Evolutionary conservation across 2,797 vertebrate genomes (phyloP).

Genomic region (Amphiprion clarkii): DNA sequence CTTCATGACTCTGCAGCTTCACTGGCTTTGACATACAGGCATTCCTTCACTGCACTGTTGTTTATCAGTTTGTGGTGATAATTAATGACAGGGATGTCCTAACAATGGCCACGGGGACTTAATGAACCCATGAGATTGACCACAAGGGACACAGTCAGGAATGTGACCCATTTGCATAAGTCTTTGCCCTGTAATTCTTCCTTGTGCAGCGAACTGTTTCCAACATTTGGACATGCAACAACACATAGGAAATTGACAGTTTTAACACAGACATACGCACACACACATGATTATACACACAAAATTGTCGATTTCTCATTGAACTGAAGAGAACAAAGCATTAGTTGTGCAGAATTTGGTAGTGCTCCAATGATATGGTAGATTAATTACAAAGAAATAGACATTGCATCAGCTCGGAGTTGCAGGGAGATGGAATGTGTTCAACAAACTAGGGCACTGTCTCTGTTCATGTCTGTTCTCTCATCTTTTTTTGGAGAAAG

Average conservation of each 20-base stretch:
- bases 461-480: constrained; percentile 39
- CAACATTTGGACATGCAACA: constrained; percentile 23
- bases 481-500: constrained; percentile 17
- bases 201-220: constrained; percentile 22
- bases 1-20: constrained; percentile 37
- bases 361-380: constrained; percentile 43
- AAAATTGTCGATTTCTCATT: constrained; percentile 30
- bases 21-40: constrained; percentile 36
- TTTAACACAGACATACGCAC: background rate
- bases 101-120: constrained; percentile 55
- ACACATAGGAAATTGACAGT: constrained; percentile 3
- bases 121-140: constrained; percentile 61
- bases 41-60: constrained; percentile 36
- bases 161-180: constrained; percentile 71
- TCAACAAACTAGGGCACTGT: constrained; percentile 48
- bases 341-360: constrained; percentile 41
- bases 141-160: constrained; percentile 43
- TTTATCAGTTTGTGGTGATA: constrained; percentile 49
- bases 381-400: constrained; percentile 63
- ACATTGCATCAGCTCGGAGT: constrained; percentile 2
- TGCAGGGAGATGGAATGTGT: constrained; percentile 40
- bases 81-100: constrained; percentile 62
- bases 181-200: constrained; percentile 50
- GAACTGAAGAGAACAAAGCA: constrained; percentile 38
- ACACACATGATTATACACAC: constrained; percentile 9